Conservation (phyloP, 1,140 invertebrate genomes). For the Scaptodrosophila lebanonensis region DNA sequence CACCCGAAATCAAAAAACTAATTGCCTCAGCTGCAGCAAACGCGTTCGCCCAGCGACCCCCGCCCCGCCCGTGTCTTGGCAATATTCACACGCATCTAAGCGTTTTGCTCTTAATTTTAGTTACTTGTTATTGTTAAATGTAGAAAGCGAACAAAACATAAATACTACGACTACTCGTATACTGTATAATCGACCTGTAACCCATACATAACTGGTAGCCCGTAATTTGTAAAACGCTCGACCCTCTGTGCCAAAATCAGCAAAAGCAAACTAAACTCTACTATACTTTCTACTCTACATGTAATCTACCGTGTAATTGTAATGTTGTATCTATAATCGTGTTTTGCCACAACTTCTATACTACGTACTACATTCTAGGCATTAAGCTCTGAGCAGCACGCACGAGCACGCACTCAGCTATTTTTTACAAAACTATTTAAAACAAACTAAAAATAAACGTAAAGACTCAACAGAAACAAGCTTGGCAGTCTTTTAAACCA, state of each 20-base stretch:
- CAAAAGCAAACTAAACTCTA: conserved; percentile 31
- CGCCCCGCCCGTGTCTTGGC: conserved; percentile 20
- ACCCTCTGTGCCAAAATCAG: conserved; percentile 56
- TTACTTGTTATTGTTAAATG: conserved; percentile 71
- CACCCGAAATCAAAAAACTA: conserved; percentile 63
- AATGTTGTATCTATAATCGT: conserved; percentile 30
- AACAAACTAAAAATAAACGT: conserved; percentile 39
- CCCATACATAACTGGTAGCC: conserved; percentile 6
- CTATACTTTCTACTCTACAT: too few relatives aligned
- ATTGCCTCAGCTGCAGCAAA: conserved; percentile 45
- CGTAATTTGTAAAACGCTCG: conserved; percentile 11
- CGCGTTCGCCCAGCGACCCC: conserved; percentile 9
- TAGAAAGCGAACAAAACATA: conserved; percentile 47
- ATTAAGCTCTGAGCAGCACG: too few relatives aligned
- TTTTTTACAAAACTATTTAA: conserved; percentile 52
- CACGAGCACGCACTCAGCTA: conserved; percentile 22
- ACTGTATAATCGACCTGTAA: conserved; percentile 34
- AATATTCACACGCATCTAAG: conserved; percentile 44
- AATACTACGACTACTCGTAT: conserved; percentile 20
- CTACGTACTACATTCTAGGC: conserved; percentile 45
- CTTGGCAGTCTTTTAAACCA: not conserved
- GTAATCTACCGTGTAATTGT: too few relatives aligned
- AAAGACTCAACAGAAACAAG: conserved; percentile 27
- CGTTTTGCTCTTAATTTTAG: conserved; percentile 63
- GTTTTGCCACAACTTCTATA: conserved; percentile 30